Base-by-base conservation (phyloP, 2,888 invertebrate genomes). In the Germaria angustata region DNA sequence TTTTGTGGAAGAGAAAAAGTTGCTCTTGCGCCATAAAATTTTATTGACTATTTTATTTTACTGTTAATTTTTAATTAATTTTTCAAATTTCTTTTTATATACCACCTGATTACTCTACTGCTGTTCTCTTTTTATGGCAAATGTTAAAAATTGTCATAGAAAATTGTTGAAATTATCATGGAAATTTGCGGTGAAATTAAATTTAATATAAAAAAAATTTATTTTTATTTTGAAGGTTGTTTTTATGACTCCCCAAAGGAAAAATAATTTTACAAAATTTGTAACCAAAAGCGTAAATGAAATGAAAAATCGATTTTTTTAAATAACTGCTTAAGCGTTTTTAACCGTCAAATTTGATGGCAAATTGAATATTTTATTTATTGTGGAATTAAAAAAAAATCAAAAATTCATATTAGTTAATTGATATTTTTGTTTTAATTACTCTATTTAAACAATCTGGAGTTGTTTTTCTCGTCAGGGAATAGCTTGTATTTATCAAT, bases 11-110 rank as follows among this genome's bases (percentile, higher is more conserved):
- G n/a, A n/a, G 36, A 57, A 53, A 36, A 36, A 53, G 11, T 22
- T 39, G 3, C 15, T 59, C 68, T 8, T 17, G 41, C 41, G 15
- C 59, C 49, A 72, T 72, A 57, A 79, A 69, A 66, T 79, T 79
- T 79, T 79, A 75, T 78, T 24, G 61, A 69, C 55, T 41, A 61
- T 71, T 82, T 79, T 75, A 72, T 77, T 63, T 11, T 5, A 34
- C 65, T 75, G 82, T 82, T 79, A 82, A 82, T 79, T 79, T 71
- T 82, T 55, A 77, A 68, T 81, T 53, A 77, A 55, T 59, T 77
- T 77, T 77, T 61, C 28, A 49, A 0, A 17, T 28, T 41, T 28
- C 15, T 22, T n/a, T 11, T n/a, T 34, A n/a, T 34, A n/a, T 57
- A 32, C 32, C n/a, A 5, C 11, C 22, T 0, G 32, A 24, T 53